A percentile compares a stretch with the other conserved stretches of the same genome.
phyloP scores from a whole-genome alignment of 2,797 vertebrate species.

The Lepilemur septentrionalis region DNA sequence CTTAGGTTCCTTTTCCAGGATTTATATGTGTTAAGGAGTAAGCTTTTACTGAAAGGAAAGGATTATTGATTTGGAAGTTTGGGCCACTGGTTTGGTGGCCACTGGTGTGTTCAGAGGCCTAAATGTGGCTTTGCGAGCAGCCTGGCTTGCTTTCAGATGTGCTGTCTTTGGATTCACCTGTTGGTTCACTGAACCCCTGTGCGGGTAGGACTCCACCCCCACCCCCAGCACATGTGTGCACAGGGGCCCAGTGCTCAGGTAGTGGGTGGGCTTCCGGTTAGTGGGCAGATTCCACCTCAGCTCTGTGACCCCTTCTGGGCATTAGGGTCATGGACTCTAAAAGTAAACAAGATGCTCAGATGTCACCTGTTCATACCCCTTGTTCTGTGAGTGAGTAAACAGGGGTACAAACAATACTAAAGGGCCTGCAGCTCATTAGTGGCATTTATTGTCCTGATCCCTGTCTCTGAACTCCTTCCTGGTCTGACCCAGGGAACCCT shows the following conservation, averaged over 20 bases:
- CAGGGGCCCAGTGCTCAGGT: accelerated
- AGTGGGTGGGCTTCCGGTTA: background rate
- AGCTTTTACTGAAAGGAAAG: background rate
- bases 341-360: background rate
- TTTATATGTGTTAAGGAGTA: too few species aligned
- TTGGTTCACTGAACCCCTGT: background rate
- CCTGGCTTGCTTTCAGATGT: background rate
- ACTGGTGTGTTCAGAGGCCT: background rate
- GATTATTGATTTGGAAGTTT: background rate
- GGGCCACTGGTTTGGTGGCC: background rate
- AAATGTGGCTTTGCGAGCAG: background rate
- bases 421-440: background rate
- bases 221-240: accelerated
- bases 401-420: background rate
- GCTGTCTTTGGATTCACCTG: background rate
- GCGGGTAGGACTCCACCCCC: too few species aligned
- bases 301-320: too few species aligned
- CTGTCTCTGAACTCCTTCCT: background rate
- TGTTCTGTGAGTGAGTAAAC: background rate
- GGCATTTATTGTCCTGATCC: background rate
- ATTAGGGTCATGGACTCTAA: background rate
- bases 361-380: accelerated
- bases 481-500: background rate
- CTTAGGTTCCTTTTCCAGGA: background rate
- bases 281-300: accelerated